These are phyloP conservation scores for Siderastrea siderea DNA, from an alignment of 92 coral and sea anemone genomes.

Conservation along the genomic window DNA sequence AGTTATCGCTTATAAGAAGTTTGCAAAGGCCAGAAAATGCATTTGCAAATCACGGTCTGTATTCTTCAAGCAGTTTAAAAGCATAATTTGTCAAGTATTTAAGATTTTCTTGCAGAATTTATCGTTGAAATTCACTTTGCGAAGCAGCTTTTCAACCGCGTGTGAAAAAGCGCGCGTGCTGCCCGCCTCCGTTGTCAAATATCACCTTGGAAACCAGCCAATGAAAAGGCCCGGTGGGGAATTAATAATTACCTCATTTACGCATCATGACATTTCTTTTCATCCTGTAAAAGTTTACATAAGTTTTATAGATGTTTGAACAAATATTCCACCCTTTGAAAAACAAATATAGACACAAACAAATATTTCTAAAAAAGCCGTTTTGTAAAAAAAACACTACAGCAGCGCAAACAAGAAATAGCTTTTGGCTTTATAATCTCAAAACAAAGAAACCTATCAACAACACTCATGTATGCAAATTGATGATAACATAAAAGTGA, in stretches of 20 bases:
- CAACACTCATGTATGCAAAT: too few relatives aligned
- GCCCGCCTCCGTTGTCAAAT: slow-evolving; percentile 19
- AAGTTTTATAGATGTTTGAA: neutral
- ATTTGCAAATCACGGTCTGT: neutral
- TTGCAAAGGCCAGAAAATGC: neutral
- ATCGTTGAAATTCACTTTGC: neutral
- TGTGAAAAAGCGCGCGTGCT: slow-evolving; percentile 14
- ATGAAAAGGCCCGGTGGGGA: neutral
- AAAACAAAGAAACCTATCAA: too few relatives aligned
- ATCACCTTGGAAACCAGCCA: slow-evolving; percentile 31
- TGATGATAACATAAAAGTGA: too few relatives aligned
- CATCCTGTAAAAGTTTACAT: neutral
- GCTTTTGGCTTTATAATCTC: neutral
- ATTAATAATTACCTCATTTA: slow-evolving; percentile 5
- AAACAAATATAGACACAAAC: slow-evolving; percentile 15
- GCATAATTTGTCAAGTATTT: neutral
- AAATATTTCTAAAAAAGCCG: neutral
- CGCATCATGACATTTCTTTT: slow-evolving; percentile 12
- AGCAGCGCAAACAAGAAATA: neutral
- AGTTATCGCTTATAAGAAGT: neutral
- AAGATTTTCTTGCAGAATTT: neutral
- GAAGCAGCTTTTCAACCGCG: neutral
- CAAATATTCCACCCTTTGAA: neutral
- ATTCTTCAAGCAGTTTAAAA: neutral
- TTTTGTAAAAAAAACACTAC: neutral